Evolutionary conservation across 2,113 vertebrate genomes (phyloP), one percentile per base, ranked within the genome.

Genomic region (Zingel zingel): DNA sequence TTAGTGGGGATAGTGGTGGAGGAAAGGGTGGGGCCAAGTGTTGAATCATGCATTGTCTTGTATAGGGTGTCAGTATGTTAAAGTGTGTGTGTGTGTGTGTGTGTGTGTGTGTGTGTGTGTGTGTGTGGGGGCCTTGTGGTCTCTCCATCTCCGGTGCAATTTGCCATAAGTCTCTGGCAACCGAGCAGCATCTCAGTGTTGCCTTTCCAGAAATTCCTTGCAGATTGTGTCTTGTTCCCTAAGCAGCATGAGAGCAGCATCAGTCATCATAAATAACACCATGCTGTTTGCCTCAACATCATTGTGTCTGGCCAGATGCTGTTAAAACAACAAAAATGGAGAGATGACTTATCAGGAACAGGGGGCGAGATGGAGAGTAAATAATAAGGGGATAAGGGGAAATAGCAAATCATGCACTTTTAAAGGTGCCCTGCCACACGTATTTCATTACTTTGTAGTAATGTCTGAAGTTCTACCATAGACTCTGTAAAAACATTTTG

Each of bases 261-360:
- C 75, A 81, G 54, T 56, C 27, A 14, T 86, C 87, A 71, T 92
- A 94, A 93, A 93, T 93, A 87, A 93, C 70, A 48, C 47, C 50
- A 25, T 16, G 48, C 50, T 75, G 77, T 83, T 86, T 56, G 59
- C 78, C 79, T 86, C 56, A 63, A 70, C 63, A 23, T 85, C 80
- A 74, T 89, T 79, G 51, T 84, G 86, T 86, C 87, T 90, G 79
- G 83, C 75, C 66, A 54, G 73, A 21, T 16, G 16, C 64, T 67
- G 56, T 66, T 72, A 62, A 50, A 82, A 72, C 67, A 88, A 73
- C 72, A 86, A 47, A 78, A 56, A 56, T 9, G 18, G 71, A 70
- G n/a, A 19, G 19, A 57, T 21, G 50, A 88, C 48, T 74, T 83
- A 56, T 59, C 56, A 18, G 8, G 45, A 64, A 48, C 47, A 65